Base-by-base conservation (phyloP, 2,797 vertebrate species). In the Gadopsis marmoratus region DNA sequence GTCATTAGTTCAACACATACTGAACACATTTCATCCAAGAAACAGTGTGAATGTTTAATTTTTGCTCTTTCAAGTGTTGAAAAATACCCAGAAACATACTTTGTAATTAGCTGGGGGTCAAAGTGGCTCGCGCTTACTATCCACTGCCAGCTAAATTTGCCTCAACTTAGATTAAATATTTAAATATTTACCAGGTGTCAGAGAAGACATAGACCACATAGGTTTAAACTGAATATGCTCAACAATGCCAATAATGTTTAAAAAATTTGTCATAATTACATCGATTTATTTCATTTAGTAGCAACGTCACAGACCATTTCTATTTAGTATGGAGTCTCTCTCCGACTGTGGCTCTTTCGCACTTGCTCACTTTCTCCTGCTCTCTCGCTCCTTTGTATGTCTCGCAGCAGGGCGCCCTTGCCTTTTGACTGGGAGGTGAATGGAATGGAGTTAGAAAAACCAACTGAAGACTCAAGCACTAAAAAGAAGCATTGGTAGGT, bases 381-480 rank as follows among this genome's bases (percentile, higher is more conserved):
- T 74, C 70, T 74, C 70, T 64, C 80, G 13, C 78, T 75, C 83
- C 66, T 88, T 93, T 93, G 85, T 92, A 2, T 37, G 71, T 41
- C 74, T 80, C 90, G 37, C 89, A 75, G 91, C 82, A 29, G 92
- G 93, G 78, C 21, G 58, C 62, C 37, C 79, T 79, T 91, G 91
- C 91, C 93, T 94, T 95, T 93, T 94, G 92, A 95, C 94, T 88
- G 94, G 85, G 92, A 89, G 88, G 90, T 92, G 93, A 95, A 94
- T 90, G 89, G 89, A 93, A 90, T 89, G 89, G 88, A 93, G 89
- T 89, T 87, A 91, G 90, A 93, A 92, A 93, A 94, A 94, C 87
- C 89, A 90, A 93, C 90, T 89, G 80, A 90, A 83, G 84, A 74
- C 81, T 89, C 58, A 1, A 69, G 87, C 90, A 74, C 84, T 88